Conservation (phyloP, 2,113 vertebrate genomes). For the Cyprinus carpio region DNA sequence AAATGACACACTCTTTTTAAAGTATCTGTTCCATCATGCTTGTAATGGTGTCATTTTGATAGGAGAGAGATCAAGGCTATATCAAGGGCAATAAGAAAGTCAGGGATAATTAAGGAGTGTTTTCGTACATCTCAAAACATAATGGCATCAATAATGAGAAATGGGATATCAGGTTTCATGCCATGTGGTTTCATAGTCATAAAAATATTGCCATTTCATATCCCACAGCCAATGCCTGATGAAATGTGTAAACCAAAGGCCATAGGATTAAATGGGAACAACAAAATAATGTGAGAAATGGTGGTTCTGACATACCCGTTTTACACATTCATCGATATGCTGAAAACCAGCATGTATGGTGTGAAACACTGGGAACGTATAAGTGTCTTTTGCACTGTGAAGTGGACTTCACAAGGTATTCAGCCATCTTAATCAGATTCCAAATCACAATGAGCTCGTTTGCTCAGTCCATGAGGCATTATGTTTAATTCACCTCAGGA, state of each 20-base stretch:
- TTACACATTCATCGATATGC: background rate
- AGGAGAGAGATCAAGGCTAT: constrained; percentile 14
- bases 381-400: background rate
- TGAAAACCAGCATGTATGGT: constrained; percentile 4
- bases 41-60: constrained; percentile 33
- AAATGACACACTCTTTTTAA: constrained; percentile 14
- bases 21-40: constrained; percentile 14
- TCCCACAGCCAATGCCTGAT: background rate
- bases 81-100: constrained; percentile 33
- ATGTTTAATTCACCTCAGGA: background rate
- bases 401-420: constrained; percentile 24
- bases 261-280: constrained; percentile 1
- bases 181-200: constrained; percentile 22
- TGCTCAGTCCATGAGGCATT: background rate
- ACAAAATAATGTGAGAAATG: background rate
- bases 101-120: constrained; percentile 49
- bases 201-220: background rate
- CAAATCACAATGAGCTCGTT: background rate
- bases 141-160: constrained; percentile 22
- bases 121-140: constrained; percentile 50
- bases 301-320: background rate
- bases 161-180: constrained; percentile 12
- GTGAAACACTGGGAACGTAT: background rate
- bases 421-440: constrained; percentile 10
- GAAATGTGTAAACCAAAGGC: constrained; percentile 12